Evolutionary conservation across 2,113 vertebrate species (phyloP).

Genomic region (Cryptomyrus ogoouensis): DNA sequence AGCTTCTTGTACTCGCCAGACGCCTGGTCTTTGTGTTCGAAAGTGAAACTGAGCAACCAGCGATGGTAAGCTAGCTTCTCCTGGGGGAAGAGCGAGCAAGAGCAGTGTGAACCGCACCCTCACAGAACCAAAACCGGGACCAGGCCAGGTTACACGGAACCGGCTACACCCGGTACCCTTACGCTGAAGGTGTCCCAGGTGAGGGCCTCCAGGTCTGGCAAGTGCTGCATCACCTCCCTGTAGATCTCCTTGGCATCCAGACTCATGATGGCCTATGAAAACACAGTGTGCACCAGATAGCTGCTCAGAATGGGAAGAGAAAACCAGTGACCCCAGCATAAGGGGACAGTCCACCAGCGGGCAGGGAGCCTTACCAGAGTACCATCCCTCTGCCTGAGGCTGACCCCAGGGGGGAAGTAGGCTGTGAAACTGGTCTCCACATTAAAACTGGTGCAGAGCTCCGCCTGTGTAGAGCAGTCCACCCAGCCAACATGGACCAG

Average conservation of each 20-base stretch:
- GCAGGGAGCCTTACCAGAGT: slow-evolving; percentile 65
- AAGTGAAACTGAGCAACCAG: slow-evolving; percentile 88
- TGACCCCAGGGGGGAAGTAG: slow-evolving; percentile 85
- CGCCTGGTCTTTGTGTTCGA: slow-evolving; percentile 60
- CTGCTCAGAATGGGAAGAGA: not conserved
- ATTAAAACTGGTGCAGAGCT: slow-evolving; percentile 83
- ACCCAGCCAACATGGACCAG: slow-evolving; percentile 91
- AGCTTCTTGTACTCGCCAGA: slow-evolving; percentile 86
- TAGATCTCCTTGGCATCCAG: slow-evolving; percentile 91
- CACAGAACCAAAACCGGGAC: not conserved
- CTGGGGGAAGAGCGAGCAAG: slow-evolving; percentile 31
- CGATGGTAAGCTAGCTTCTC: slow-evolving; percentile 78
- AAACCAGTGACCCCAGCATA: not conserved
- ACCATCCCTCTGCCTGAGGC: slow-evolving; percentile 69
- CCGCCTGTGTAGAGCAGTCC: slow-evolving; percentile 76
- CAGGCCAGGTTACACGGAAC: not conserved
- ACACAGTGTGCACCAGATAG: slow-evolving; percentile 6
- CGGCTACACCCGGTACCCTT: slow-evolving; percentile 18
- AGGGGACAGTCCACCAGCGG: too few species aligned
- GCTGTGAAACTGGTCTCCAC: slow-evolving; percentile 74
- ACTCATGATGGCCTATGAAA: slow-evolving; percentile 75
- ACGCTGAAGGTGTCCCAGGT: slow-evolving; percentile 74
- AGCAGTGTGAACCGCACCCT: not conserved
- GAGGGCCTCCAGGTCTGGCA: slow-evolving; percentile 81
- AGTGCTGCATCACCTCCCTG: slow-evolving; percentile 71